Evolutionary conservation across 2,888 invertebrate genomes (phyloP), one percentile per base, ranked within the genome.

Genomic region (Troides oblongomaculatus): DNA sequence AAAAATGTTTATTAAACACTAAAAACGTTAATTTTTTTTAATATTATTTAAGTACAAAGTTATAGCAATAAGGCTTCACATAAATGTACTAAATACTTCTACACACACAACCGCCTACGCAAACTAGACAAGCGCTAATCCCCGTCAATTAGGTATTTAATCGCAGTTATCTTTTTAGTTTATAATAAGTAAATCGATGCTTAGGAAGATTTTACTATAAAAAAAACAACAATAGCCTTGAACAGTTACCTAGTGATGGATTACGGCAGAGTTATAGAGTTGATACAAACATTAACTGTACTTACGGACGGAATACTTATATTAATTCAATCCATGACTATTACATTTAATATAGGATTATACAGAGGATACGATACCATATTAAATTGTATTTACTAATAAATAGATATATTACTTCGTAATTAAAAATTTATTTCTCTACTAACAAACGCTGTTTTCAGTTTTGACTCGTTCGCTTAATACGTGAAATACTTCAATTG

Each of bases 211-310:
- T 50, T 17, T 17, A 50, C 14, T 50, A 18, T 50, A 18, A 50
- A 12, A 46, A 21, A 17, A 17, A 17, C 50, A 14, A 50, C 50
- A 14, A 14, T 14, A 17, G 7, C 17, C 17, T 50, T 50, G 50
- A 50, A 50, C 50, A 14, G 14, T 50, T 50, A 50, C 14, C 14
- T 53, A n/a, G 5, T 66, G 61, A 66, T 60, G 60, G 66, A 30
- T 66, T 17, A 59, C 50, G 50, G 60, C 60, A 66, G 60, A 53
- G 36, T 61, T 23, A 17, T 50, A 65, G 60, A 60, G 30, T 5
- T 50, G 50, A 50, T 14, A 50, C 14, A 17, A 17, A 50, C 14
- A 5, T 39, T 39, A 39, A 39, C 39, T 8, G 39, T 39, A 39
- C 39, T 39, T 39, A 39, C 39, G 10, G 39, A 10, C 10, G 1